Base-by-base conservation (phyloP, 2,888 invertebrate species). In the Sarcophaga variegata region DNA sequence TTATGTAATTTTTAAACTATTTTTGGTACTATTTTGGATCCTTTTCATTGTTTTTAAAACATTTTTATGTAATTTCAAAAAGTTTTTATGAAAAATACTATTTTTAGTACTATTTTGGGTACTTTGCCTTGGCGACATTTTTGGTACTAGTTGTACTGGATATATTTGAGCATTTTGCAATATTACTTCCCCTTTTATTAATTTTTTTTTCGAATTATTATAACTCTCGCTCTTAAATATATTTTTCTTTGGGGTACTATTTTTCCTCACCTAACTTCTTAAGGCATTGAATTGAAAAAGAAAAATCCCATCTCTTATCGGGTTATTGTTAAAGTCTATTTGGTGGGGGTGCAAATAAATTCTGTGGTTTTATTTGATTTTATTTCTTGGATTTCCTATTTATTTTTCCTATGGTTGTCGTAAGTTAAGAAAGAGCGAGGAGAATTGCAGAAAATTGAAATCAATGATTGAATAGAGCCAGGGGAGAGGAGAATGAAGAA, bases 351-450 rank as follows among this genome's bases (percentile, higher is more conserved):
- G 27, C 22, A 80, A 75, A 80, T 80, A 80, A 84, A 84, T 80
- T 79, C 76, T 84, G 59, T 62, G 76, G 80, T 71, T 84, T 37
- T 80, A 84, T 76, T 71, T 70, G 37, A 66, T 80, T 75, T 79
- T 64, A 75, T 80, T 75, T 64, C 74, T 37, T 3, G 12, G 20
- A 25, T 70, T 54, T 49, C 25, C 4, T 54, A 4, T 54, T 54
- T 54, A 14, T 17, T 37, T 11, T 20, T 62, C 25, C 47, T 67
- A 37, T 22, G 22, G 25, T 64, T 47, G 80, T 64, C 70, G 70
- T 17, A 60, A 76, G 22, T 37, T 69, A 54, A 54, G 59, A 22
- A 54, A 54, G 59, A 22, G 45, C 11, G 63, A 75, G 59, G 8
- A 45, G 4, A 54, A 80, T n/a, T 60, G 22, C n/a, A 74, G 63